phyloP scores from a whole-genome alignment of 2,113 vertebrate genomes.

The Apodemus speciosus region DNA sequence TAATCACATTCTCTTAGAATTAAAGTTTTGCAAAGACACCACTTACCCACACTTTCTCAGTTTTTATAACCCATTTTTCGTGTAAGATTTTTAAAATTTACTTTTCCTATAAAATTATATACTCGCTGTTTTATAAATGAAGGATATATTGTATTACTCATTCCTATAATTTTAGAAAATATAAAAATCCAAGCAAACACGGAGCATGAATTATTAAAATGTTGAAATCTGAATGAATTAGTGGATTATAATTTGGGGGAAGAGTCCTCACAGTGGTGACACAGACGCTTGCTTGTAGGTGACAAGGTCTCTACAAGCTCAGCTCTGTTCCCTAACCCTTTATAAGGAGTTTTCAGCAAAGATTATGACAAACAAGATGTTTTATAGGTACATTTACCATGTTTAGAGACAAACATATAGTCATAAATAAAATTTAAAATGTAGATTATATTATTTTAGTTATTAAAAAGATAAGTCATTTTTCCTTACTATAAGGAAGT shows the following conservation, averaged over 20 bases:
- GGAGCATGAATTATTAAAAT: background rate
- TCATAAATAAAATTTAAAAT: background rate
- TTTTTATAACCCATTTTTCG: slow-evolving; percentile 7
- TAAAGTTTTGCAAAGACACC: slow-evolving; percentile 30
- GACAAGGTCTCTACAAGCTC: background rate
- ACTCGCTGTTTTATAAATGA: slow-evolving; percentile 11
- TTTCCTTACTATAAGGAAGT: slow-evolving; percentile 29
- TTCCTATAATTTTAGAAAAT: slow-evolving; percentile 37
- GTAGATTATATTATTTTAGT: background rate
- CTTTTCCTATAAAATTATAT: background rate
- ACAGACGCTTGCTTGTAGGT: background rate
- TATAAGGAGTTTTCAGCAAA: background rate
- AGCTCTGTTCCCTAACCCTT: background rate
- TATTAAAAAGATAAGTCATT: slow-evolving; percentile 3
- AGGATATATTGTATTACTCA: background rate
- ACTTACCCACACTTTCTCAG: background rate
- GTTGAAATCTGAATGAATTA: background rate
- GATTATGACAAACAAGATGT: slow-evolving; percentile 30
- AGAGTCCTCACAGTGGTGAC: background rate
- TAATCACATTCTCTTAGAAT: slow-evolving; percentile 26
- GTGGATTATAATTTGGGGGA: background rate
- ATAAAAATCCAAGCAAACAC: background rate
- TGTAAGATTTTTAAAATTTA: slow-evolving; percentile 41
- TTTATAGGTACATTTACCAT: slow-evolving; percentile 25
- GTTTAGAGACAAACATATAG: background rate